Base-by-base conservation (phyloP, 2,113 vertebrate genomes). In the Manacus vitellinus region DNA sequence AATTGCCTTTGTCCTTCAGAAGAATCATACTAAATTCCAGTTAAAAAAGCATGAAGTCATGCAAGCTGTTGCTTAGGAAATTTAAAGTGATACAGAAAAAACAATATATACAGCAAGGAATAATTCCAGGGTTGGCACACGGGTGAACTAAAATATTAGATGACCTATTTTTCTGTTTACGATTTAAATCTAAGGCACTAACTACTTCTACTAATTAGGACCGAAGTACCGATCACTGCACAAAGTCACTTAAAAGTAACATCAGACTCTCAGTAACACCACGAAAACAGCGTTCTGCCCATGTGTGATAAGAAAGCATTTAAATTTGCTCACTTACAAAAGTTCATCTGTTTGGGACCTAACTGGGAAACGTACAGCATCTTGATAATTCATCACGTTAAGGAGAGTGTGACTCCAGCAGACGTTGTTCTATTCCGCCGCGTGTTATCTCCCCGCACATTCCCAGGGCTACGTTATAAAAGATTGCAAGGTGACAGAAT, bases 401-500 rank as follows among this genome's bases (percentile, higher is more conserved):
- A 94, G 83, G 89, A 89, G 73, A 91, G 73, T 91, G 85, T 86
- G 78, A 95, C 92, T 95, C 87, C 39, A 35, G 81, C 85, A 96
- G 92, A 94, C 91, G 94, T 70, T 65, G 89, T 87, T 96, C 81
- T 92, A 28, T 94, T 95, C 88, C 1, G 0, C 77, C 65, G 75
- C 35, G 23, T 78, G 94, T 95, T 95, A 95, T 95, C 96, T 97
- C 76, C 90, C 89, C 80, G 63, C 73, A 61, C 89, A 82, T 76
- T 97, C 91, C 91, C 96, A 95, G 88, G 85, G 91, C 85, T 95
- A 70, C 1, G 25, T 76, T 90, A 28, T 39, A 85, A 91, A 94
- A 95, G 94, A 93, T 28, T 95, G 95, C 92, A 96, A 94, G 95
- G 95, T 97, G 94, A 95, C 96, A 96, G 95, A 78, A 71, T 72